Percentiles rank a stretch among this genome's conserved stretches.
Evolutionary conservation across 2,888 invertebrate species (phyloP).

Genomic region (Eupsilia transversa): DNA sequence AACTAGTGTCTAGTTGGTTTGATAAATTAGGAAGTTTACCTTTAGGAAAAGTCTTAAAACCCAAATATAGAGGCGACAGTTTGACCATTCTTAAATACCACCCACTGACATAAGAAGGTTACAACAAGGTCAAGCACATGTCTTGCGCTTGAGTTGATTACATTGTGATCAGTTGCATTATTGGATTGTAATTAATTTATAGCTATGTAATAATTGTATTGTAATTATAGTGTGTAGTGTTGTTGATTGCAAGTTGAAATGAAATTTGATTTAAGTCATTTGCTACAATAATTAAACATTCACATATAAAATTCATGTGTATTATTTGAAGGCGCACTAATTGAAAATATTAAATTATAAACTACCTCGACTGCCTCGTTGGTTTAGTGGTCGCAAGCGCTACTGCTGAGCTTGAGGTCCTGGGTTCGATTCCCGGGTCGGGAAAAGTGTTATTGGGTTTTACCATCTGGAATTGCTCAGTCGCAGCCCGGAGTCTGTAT

Average conservation of each 20-base stretch:
- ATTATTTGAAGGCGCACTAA: too few species aligned
- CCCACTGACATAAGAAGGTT: conserved; percentile 37
- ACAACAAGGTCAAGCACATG: conserved; percentile 28
- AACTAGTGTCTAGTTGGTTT: background rate
- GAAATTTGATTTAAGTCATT: too few species aligned
- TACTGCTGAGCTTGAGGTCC: too few species aligned
- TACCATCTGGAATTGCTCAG: too few species aligned
- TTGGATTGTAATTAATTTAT: conserved; percentile 44
- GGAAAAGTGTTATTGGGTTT: too few species aligned
- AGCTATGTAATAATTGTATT: conserved; percentile 16
- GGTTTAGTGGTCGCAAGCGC: too few species aligned
- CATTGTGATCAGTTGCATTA: conserved; percentile 49
- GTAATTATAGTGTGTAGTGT: conserved; percentile 38
- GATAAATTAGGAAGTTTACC: background rate
- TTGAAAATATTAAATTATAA: too few species aligned
- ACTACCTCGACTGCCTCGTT: too few species aligned
- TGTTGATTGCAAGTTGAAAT: conserved; percentile 2
- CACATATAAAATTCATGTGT: too few species aligned
- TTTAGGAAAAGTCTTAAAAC: background rate
- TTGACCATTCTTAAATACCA: background rate
- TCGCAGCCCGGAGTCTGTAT: too few species aligned
- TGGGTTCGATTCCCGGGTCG: too few species aligned
- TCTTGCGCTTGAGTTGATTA: conserved; percentile 45
- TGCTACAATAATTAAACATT: too few species aligned
- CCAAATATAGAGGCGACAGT: background rate